Evolutionary conservation across 2,113 vertebrate genomes (phyloP).

Genomic region (Triplophysa dalaica): DNA sequence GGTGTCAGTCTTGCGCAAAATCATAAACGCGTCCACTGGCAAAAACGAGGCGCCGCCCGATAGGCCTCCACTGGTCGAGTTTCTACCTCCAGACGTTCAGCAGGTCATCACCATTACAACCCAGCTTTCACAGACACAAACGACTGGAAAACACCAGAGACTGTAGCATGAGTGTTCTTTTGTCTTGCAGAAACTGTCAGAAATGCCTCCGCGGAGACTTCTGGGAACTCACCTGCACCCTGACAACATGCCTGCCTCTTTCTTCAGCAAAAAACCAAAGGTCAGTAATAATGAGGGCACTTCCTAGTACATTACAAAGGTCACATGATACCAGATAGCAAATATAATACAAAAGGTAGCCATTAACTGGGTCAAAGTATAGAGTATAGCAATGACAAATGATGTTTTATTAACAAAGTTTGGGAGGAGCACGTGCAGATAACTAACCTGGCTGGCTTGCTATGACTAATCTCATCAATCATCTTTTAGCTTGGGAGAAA

Average conservation of each 20-base stretch:
- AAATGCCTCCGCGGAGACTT: conserved; percentile 47
- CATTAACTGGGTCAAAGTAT: no score
- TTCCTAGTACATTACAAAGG: background rate
- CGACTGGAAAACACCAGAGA: background rate
- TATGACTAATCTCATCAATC: no score
- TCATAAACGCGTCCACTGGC: conserved; percentile 43
- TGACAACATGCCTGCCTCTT: conserved; percentile 46
- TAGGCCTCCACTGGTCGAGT: conserved; percentile 54
- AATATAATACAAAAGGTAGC: background rate
- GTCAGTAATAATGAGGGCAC: conserved; percentile 9
- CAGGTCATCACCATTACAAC: conserved; percentile 41
- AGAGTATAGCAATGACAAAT: no score
- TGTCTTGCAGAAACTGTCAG: conserved; percentile 31
- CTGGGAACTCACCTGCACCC: conserved; percentile 56
- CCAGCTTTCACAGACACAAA: no score
- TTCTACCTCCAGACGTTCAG: conserved; percentile 50
- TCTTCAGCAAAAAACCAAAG: conserved; percentile 51
- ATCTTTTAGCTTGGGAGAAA: no score
- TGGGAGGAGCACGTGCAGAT: no score
- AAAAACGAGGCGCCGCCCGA: background rate
- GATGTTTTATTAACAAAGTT: no score
- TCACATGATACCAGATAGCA: background rate
- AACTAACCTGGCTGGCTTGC: no score
- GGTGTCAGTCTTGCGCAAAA: conserved; percentile 55
- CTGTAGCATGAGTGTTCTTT: background rate